These are phyloP conservation scores for Idaea straminata DNA, from an alignment of 2,888 invertebrate species.

Conservation along the genomic window DNA sequence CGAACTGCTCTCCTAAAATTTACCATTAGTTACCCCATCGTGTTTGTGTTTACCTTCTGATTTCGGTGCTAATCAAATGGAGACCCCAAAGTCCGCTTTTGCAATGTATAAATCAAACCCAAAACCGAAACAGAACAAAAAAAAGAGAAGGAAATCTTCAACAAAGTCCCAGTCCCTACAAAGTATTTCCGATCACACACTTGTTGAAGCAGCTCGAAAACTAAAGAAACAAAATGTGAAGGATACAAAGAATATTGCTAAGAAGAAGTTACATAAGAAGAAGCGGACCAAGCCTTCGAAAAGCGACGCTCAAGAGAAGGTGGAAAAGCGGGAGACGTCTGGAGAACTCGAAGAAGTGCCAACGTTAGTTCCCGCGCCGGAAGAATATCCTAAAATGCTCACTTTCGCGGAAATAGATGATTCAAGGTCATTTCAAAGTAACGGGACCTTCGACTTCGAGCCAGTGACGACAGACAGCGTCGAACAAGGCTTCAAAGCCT, in stretches of 20 bases:
- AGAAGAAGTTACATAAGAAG: slow-evolving; percentile 56
- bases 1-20: background rate
- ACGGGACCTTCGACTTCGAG: slow-evolving; percentile 51
- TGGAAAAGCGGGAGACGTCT: slow-evolving; percentile 19
- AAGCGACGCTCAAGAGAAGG: slow-evolving; percentile 20
- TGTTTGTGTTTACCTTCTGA: background rate
- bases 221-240: slow-evolving; percentile 46
- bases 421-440: slow-evolving; percentile 33
- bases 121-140: slow-evolving; percentile 43
- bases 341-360: slow-evolving; percentile 43
- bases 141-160: slow-evolving; percentile 36
- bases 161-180: slow-evolving; percentile 29
- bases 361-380: slow-evolving; percentile 30
- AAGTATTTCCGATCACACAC: slow-evolving; percentile 32
- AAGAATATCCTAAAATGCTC: slow-evolving; percentile 12
- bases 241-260: slow-evolving; percentile 45
- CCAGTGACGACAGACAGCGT: slow-evolving; percentile 75
- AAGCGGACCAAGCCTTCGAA: slow-evolving; percentile 40
- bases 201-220: slow-evolving; percentile 47
- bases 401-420: slow-evolving; percentile 26
- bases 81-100: slow-evolving; percentile 65
- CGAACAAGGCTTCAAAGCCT: slow-evolving; percentile 81
- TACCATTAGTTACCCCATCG: background rate
- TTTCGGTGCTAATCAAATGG: slow-evolving; percentile 37
- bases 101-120: slow-evolving; percentile 59